A percentile compares a stretch with the other conserved stretches of the same genome.
Evolutionary conservation across 2,888 invertebrate species (phyloP).

Genomic region (Metopia argyrocephala): DNA sequence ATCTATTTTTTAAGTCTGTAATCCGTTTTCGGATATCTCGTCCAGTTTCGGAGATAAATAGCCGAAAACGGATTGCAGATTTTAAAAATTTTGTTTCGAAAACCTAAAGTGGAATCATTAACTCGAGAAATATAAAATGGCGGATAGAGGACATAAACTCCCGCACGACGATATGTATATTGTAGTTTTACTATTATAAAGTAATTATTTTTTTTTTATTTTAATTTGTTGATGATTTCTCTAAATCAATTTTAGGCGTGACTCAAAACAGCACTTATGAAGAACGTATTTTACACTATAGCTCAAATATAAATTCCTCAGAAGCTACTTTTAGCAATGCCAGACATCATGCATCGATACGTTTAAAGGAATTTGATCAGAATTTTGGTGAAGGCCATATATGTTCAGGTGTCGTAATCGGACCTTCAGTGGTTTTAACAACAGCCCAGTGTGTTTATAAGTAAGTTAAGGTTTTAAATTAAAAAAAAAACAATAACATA

Average conservation of each 20-base stretch:
- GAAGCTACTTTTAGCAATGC: conserved; percentile 45
- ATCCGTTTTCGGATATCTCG: too few relatives aligned
- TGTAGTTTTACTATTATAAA: too few relatives aligned
- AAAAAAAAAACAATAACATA: background rate
- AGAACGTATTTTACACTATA: conserved; percentile 27
- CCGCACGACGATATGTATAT: too few relatives aligned
- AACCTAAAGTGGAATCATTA: too few relatives aligned
- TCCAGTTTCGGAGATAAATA: too few relatives aligned
- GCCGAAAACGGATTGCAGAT: too few relatives aligned
- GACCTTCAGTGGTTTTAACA: conserved; percentile 73
- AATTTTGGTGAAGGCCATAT: conserved; percentile 75
- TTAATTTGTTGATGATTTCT: background rate
- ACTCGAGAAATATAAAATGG: too few relatives aligned
- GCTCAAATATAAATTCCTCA: conserved; percentile 42
- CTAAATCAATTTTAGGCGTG: too few relatives aligned
- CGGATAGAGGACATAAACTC: too few relatives aligned
- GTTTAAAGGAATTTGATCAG: conserved; percentile 69
- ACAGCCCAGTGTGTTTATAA: conserved; percentile 72
- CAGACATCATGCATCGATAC: conserved; percentile 74
- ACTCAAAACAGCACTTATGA: conserved; percentile 49
- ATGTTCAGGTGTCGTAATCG: conserved; percentile 75
- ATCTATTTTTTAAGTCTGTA: too few relatives aligned
- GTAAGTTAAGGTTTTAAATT: conserved; percentile 67
- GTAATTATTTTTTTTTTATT: background rate
- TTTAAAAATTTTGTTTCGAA: too few relatives aligned